A percentile compares a stretch with the other conserved stretches of the same genome.
These are phyloP conservation scores for Hirtodrosophila alboralis DNA, from an alignment of 2,888 invertebrate genomes.

Conservation along the genomic window DNA sequence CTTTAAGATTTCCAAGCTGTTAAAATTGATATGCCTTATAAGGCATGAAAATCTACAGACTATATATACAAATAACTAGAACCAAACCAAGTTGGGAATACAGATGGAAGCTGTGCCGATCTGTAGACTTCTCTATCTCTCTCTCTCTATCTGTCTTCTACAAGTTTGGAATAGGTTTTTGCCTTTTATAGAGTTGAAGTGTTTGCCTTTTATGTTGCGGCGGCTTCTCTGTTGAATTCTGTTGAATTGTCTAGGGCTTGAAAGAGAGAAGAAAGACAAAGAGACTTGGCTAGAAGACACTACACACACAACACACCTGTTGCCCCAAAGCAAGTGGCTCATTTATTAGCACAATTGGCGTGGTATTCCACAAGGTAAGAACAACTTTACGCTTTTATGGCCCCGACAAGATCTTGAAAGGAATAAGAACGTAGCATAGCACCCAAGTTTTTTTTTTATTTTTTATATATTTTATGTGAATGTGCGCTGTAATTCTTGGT, in stretches of 20 bases:
- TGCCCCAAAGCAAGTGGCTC: conserved; percentile 58
- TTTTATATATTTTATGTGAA: too few relatives aligned
- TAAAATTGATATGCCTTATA: conserved; percentile 32
- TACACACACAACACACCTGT: conserved; percentile 67
- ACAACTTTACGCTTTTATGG: too few relatives aligned
- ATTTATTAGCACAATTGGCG: conserved; percentile 71
- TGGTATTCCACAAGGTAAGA: conserved; percentile 40
- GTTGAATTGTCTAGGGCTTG: conserved; percentile 9
- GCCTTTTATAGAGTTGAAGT: conserved; percentile 58
- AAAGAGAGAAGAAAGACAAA: conserved; percentile 5
- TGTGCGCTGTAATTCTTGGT: conserved; percentile 57
- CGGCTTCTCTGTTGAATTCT: conserved; percentile 6
- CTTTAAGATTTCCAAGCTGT: background rate
- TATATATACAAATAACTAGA: too few relatives aligned
- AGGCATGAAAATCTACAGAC: conserved; percentile 23
- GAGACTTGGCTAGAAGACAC: conserved; percentile 14
- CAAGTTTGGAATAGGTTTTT: conserved; percentile 37
- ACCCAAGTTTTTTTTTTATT: too few relatives aligned
- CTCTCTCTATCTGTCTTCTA: background rate
- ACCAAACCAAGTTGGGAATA: conserved; percentile 2
- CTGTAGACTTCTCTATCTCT: background rate
- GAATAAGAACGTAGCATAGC: conserved; percentile 5
- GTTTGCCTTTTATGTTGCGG: conserved; percentile 31
- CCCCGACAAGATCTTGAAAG: conserved; percentile 19
- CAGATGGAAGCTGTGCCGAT: conserved; percentile 23